Evolutionary conservation across 1,140 invertebrate genomes (phyloP), one percentile per base, ranked within the genome.

Genomic region (Formica selysi): DNA sequence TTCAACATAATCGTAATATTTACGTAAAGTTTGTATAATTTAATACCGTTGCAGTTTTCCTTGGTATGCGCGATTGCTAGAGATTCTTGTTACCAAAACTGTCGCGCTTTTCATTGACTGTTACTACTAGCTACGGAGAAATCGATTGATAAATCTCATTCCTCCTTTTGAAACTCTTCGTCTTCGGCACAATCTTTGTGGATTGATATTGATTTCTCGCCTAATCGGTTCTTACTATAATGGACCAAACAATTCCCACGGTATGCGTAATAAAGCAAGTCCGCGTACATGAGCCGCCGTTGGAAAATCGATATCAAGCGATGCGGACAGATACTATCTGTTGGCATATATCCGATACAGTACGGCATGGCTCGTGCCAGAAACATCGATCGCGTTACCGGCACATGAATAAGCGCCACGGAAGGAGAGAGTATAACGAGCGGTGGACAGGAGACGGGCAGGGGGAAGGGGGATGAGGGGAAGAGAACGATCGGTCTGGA

Each of bases 391-490:
- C 83, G 83, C 64, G 74, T 81, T 81, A 61, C 79, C 54, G 26
- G 79, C 68, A 68, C 76, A 73, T 81, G 79, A 81, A 73, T 73
- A 73, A 81, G 79, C 67, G 38, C 79, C 54, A 36, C 79, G 79
- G 61, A 81, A 81, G 79, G 79, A 88, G 87, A 87, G 89, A 89
- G 87, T 90, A 83, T 87, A 85, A 87, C 89, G 70, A 83, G 67
- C 38, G 62, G 16, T 22, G 38, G 78, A 10, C 48, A 54, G 80
- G 61, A 65, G 32, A 54, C 10, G 44, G 70, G 32, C 61, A 32
- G 36, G 13, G 7, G 32, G 38, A 32, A 32, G 38, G 41, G 19
- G 26, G 38, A 38, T 26, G 68, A 74, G 16, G 79, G 48, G 26
- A 65, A n/a, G 48, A 67, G 16, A 11, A 64, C 6, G 38, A n/a